phyloP scores from a whole-genome alignment of 37 sponge, comb jelly and placozoan genomes.

The Petrosia ficiformis region DNA sequence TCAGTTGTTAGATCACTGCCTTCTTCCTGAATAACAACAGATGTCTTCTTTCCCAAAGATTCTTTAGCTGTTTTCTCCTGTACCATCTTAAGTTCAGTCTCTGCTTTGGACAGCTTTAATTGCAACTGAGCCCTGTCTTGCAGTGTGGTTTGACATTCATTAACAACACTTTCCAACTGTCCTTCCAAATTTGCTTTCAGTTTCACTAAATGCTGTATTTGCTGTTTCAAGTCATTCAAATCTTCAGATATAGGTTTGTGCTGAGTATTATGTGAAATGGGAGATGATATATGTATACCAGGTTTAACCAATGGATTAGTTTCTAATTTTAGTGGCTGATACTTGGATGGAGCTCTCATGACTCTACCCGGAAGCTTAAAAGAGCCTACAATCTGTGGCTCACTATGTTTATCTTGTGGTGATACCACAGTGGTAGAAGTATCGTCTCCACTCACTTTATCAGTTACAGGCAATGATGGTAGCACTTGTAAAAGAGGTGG shows the following conservation, averaged over 20 bases:
- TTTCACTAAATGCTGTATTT: constrained; percentile 24
- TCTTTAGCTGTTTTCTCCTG: not conserved
- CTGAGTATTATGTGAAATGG: no score
- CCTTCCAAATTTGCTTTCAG: constrained; percentile 54
- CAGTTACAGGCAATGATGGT: not conserved
- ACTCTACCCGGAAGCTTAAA: not conserved
- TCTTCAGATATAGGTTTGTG: no score
- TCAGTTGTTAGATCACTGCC: not conserved
- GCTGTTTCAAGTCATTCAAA: constrained; percentile 1
- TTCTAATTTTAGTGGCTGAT: no score
- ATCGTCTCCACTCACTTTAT: not conserved
- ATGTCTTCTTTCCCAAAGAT: constrained; percentile 4
- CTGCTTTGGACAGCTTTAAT: constrained; percentile 40
- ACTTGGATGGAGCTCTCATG: not conserved
- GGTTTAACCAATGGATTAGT: no score
- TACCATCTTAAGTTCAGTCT: constrained; percentile 24
- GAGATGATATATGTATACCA: no score
- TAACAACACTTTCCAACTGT: constrained; percentile 55
- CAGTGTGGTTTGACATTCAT: constrained; percentile 51
- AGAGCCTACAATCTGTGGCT: constrained; percentile 1
- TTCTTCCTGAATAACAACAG: not conserved
- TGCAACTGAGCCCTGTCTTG: constrained; percentile 49
- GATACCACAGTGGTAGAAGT: not conserved
- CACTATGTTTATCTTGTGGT: not conserved
- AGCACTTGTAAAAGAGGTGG: not conserved